Base-by-base conservation (phyloP, 2,888 invertebrate genomes). In the Graphium colonna region DNA sequence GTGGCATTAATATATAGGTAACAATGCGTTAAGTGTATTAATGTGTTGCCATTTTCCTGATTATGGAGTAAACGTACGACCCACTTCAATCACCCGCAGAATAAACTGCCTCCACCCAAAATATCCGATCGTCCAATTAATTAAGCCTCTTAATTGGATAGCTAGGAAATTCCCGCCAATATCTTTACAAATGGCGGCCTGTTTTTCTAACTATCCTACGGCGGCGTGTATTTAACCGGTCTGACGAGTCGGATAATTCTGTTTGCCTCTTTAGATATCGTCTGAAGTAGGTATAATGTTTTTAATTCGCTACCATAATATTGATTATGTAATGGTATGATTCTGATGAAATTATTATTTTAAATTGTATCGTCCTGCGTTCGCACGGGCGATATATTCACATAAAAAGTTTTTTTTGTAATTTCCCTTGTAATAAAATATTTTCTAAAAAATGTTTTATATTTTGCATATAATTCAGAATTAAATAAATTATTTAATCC, bases 141-240 rank as follows among this genome's bases (percentile, higher is more conserved):
- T 51, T 55, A 52, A 55, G 33, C 36, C 38, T 17, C 50, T 36
- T 55, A 55, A 55, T 55, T 55, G 51, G 21, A 47, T 51, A 42
- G 55, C 45, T 38, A 43, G 46, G 46, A 47, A 36, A 33, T 51
- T 46, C 40, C 41, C 33, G 44, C 41, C 45, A 28, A 45, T 50
- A 41, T 50, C 45, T 50, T 55, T 55, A 41, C 50, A 45, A 54
- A 41, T 18, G 40, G 31, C 12, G 21, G 21, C 15, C 36, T 38
- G 9, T 45, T 51, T 46, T 46, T 31, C 15, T 45, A 41, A 18
- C 12, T 31, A n/a, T 15, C n/a, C 31, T 16, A n/a, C 5, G n/a
- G n/a, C 1, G 36, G 33, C 33, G 36, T 3, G n/a, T 36, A 46
- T 46, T 45, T 45, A 17, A 36, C 12, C 9, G 45, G 45, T 36